Evolutionary conservation across 2,113 vertebrate genomes (phyloP).

Genomic region (Xyrauchen texanus): DNA sequence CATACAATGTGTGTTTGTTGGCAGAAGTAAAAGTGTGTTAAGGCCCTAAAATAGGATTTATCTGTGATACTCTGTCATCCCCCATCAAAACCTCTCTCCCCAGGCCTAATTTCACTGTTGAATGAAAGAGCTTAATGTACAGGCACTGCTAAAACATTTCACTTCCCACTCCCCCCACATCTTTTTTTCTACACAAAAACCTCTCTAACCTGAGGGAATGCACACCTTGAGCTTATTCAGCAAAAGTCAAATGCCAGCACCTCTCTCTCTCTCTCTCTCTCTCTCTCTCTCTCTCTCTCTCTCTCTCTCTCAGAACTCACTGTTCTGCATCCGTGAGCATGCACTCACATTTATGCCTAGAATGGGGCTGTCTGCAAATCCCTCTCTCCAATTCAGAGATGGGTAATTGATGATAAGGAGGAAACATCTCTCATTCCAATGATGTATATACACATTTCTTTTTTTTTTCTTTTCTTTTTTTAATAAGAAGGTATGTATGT

Average conservation of each 20-base stretch:
- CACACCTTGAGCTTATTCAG: conserved; percentile 95
- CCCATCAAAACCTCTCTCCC: conserved; percentile 52
- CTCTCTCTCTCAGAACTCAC: conserved; percentile 80
- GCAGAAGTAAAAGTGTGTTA: not conserved
- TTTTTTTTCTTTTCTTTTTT: too few species aligned
- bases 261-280: conserved; percentile 66
- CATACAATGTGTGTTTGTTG: too few species aligned
- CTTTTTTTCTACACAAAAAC: conserved; percentile 62
- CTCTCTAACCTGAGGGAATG: conserved; percentile 79
- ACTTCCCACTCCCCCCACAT: conserved; percentile 12
- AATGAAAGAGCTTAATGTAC: conserved; percentile 82
- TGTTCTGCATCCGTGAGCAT: conserved; percentile 85
- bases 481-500: conserved; percentile 17
- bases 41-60: conserved; percentile 45
- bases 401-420: conserved; percentile 66
- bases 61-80: conserved; percentile 58
- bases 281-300: conserved; percentile 66
- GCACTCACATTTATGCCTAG: conserved; percentile 85
- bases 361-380: conserved; percentile 72
- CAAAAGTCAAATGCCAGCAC: conserved; percentile 94
- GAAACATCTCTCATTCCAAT: conserved; percentile 30
- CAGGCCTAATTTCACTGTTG: conserved; percentile 87
- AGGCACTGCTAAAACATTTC: conserved; percentile 67
- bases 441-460: conserved; percentile 1
- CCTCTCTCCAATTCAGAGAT: conserved; percentile 52